phyloP scores from a whole-genome alignment of 2,888 invertebrate genomes.

The Pterostichus niger region DNA sequence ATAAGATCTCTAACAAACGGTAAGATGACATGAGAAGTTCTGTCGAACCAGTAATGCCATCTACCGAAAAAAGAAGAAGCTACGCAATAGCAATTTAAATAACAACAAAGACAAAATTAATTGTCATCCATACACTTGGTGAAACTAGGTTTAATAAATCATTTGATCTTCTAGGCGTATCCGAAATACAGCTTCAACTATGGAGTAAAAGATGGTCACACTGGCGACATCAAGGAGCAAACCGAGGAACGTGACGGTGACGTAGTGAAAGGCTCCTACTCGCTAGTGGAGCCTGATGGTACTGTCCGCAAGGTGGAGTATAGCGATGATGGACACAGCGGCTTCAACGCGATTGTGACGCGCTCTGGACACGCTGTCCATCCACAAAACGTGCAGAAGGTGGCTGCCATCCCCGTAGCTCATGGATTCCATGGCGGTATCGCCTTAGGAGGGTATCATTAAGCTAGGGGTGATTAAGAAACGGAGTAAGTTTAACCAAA shows the following conservation, averaged over 20 bases:
- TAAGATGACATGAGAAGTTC: no score
- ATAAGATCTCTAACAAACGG: no score
- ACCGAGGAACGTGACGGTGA: constrained; percentile 85
- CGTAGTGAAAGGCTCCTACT: constrained; percentile 86
- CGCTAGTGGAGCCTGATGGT: constrained; percentile 83
- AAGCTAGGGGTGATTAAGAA: neutral
- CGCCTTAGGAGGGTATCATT: constrained; percentile 58
- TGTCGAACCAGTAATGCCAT: no score
- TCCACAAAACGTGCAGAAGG: constrained; percentile 72
- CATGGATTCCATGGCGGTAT: constrained; percentile 66
- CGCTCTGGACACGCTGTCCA: constrained; percentile 80
- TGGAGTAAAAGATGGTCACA: constrained; percentile 85
- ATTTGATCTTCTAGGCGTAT: constrained; percentile 78
- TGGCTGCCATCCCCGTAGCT: constrained; percentile 68
- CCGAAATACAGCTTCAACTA: constrained; percentile 86
- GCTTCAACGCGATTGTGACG: constrained; percentile 82
- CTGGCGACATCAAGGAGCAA: constrained; percentile 86
- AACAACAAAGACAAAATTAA: no score
- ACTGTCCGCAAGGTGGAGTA: constrained; percentile 83
- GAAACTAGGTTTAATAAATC: no score
- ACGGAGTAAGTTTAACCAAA: constrained; percentile 45
- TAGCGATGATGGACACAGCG: constrained; percentile 80
- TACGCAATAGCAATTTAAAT: no score
- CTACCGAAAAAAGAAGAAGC: no score
- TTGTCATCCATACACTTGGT: no score